Evolutionary conservation across 2,888 invertebrate species (phyloP), one percentile per base, ranked within the genome.

Genomic region (Chrysina gloriosa): DNA sequence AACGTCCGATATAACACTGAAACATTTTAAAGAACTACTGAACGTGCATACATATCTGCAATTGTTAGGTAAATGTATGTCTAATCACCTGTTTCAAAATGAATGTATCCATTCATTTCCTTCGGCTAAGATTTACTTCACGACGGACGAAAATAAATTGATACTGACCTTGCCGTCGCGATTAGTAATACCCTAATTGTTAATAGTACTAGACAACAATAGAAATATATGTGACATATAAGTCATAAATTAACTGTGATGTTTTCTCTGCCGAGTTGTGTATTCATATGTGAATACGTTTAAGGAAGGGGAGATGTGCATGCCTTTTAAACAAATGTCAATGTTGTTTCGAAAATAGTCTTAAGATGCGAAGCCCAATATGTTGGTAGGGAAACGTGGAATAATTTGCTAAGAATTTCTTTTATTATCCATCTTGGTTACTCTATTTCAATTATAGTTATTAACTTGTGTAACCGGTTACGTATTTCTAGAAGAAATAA

Each of bases 121-220:
- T 42, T 42, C 4, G 21, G 21, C 19, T 45, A 45, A 45, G 21
- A 19, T 45, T 45, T 21, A 19, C 19, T 7, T 27, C 0, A 50
- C 27, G 29, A 2, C 7, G 16, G 27, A 50, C 50, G 9, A 11
- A 4, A 50, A 16, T 25, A 14, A 14, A 27, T 50, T 58, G 25
- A 39, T 25, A 25, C 21, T 58, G 39, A 39, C 58, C 58, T 58
- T 58, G 58, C 14, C 58, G 11, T 19, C 25, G 27, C 5, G 58
- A 58, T 58, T 58, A 36, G 23, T 58, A 58, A 58, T 58, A 58
- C 36, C 58, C 58, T 58, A 58, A 25, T 39, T 58, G 58, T 58
- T 39, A 39, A 58, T 58, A 25, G 11, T 39, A 19, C 58, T 58
- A 58, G 58, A 58, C 58, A 58, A 58, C 58, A 58, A 58, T 58